A percentile compares a stretch with the other conserved stretches of the same genome.
Conservation (phyloP, 2,888 invertebrate species). For the Dicranocentrus wangi region DNA sequence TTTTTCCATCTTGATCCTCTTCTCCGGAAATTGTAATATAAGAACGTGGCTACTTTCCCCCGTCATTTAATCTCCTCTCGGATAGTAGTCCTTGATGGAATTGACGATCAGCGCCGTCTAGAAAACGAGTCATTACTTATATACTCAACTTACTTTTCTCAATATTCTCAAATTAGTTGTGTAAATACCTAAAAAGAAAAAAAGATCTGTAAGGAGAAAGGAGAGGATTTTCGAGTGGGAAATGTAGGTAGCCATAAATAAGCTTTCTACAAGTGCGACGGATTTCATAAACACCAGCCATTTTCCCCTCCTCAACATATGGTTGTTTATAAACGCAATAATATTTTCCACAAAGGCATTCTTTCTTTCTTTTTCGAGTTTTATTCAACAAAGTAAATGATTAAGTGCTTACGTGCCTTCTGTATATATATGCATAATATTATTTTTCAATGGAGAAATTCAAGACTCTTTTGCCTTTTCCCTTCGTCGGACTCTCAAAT, state of each 20-base stretch:
- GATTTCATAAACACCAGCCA: not conserved
- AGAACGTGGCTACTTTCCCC: no score
- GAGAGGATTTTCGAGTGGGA: not conserved
- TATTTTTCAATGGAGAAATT: not conserved
- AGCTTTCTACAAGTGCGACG: no score
- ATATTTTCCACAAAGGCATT: constrained; percentile 30
- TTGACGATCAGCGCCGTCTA: no score
- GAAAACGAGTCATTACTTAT: no score
- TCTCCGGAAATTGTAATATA: not conserved
- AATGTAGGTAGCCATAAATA: not conserved
- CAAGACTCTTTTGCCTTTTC: not conserved
- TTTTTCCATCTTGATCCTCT: not conserved
- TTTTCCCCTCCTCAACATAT: not conserved
- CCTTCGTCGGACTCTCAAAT: not conserved
- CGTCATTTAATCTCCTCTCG: no score
- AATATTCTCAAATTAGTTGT: no score
- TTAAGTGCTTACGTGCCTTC: constrained; percentile 6
- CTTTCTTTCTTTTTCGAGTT: constrained; percentile 25
- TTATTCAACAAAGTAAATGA: not conserved
- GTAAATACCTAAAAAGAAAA: no score
- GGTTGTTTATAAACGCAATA: constrained; percentile 48
- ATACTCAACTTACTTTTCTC: no score
- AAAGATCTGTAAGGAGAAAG: no score
- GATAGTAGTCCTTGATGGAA: no score
- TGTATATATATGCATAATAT: not conserved